Evolutionary conservation across 2,797 vertebrate species (phyloP).

Genomic region (Chaetophractus vellerosus): DNA sequence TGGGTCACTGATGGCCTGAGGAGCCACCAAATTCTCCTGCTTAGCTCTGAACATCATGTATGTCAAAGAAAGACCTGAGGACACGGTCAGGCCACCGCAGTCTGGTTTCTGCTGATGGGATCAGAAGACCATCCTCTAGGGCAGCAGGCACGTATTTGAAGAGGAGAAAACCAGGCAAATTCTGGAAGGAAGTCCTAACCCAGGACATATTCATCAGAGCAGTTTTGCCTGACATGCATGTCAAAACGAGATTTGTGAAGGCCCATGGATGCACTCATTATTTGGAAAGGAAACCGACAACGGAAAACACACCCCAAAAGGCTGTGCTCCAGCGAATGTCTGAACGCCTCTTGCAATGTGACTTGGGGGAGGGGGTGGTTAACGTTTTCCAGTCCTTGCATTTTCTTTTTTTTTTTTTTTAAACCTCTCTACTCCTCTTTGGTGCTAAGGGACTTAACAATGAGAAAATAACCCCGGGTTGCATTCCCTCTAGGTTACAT

Average conservation of each 20-base stretch:
- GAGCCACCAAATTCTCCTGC: neutral
- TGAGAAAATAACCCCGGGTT: neutral
- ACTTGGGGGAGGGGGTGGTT: neutral
- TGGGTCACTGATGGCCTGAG: neutral
- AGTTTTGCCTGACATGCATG: constrained; percentile 62
- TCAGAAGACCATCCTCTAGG: neutral
- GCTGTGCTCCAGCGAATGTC: neutral
- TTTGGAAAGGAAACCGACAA: constrained; percentile 33
- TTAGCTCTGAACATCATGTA: neutral
- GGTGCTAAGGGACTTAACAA: neutral
- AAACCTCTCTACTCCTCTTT: neutral
- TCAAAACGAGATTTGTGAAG: constrained; percentile 75
- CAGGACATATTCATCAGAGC: neutral
- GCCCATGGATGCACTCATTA: constrained; percentile 48
- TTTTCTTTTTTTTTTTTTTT: neutral
- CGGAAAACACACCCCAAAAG: neutral
- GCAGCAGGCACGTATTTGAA: accelerated
- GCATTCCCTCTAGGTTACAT: accelerated
- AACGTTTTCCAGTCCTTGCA: neutral
- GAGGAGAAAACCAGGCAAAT: neutral
- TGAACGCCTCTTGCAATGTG: accelerated
- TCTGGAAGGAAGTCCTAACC: constrained; percentile 41
- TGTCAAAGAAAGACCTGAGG: neutral
- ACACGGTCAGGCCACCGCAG: accelerated
- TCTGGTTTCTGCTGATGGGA: neutral